Conservation (phyloP, 2,888 invertebrate genomes). For the Artemia sinica region DNA sequence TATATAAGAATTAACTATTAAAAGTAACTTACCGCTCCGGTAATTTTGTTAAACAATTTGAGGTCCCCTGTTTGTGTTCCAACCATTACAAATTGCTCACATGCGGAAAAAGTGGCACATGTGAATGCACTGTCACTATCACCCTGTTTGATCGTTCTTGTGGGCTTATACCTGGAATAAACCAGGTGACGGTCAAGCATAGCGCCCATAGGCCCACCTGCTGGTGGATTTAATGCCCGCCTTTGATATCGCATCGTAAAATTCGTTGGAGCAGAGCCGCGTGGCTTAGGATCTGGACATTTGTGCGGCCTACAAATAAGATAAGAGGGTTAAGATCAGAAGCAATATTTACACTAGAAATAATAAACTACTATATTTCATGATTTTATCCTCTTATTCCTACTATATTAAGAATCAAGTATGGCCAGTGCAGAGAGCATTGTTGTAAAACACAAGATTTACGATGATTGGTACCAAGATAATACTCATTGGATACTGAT, state of each 20-base stretch:
- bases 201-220: slow-evolving; percentile 39
- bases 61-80: slow-evolving; percentile 84
- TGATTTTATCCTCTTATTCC: no score
- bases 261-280: slow-evolving; percentile 48
- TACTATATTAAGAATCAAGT: no score
- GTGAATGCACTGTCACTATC: slow-evolving; percentile 58
- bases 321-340: no score
- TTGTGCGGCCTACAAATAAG: slow-evolving; percentile 59
- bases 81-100: slow-evolving; percentile 50
- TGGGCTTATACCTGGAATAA: slow-evolving; percentile 61
- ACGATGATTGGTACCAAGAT: no score
- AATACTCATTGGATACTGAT: no score
- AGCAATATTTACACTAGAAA: not conserved
- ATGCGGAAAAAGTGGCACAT: slow-evolving; percentile 47
- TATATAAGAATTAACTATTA: no score
- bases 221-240: slow-evolving; percentile 35
- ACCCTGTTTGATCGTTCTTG: slow-evolving; percentile 48
- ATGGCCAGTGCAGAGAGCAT: no score
- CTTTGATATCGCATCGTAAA: slow-evolving; percentile 45
- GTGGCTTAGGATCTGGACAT: slow-evolving; percentile 71
- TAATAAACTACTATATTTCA: no score
- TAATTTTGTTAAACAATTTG: slow-evolving; percentile 64
- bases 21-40: slow-evolving; percentile 40
- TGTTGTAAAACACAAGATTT: no score
- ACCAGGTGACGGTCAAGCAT: slow-evolving; percentile 61